These are phyloP conservation scores for Periophthalmus magnuspinnatus DNA, from an alignment of 2,797 vertebrate species.

Conservation along the genomic window DNA sequence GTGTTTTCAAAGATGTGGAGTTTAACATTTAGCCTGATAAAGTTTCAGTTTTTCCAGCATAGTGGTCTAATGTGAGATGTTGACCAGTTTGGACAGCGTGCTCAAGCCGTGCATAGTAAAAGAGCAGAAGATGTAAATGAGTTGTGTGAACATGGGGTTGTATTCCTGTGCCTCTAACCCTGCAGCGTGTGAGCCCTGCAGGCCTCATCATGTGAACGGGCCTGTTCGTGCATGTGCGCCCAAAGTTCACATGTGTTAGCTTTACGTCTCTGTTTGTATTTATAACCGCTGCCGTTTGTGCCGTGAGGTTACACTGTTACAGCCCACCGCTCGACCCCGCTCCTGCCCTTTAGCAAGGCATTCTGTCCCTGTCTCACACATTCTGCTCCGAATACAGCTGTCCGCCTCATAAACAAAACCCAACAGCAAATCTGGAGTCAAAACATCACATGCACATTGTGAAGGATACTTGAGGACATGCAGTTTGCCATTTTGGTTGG, in stretches of 20 bases:
- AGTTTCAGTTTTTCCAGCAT: neutral
- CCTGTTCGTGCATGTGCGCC: constrained; percentile 12
- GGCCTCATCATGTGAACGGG: neutral
- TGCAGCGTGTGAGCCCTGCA: constrained; percentile 6
- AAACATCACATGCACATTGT: neutral
- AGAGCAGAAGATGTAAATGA: neutral
- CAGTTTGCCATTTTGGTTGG: too few relatives aligned
- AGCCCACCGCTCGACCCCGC: constrained; percentile 37
- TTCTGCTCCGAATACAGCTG: constrained; percentile 55
- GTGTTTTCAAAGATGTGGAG: neutral
- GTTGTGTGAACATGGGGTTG: constrained; percentile 18
- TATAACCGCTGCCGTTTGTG: constrained; percentile 34
- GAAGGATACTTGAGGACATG: too few relatives aligned
- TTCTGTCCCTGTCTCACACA: constrained; percentile 45
- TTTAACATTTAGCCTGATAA: neutral
- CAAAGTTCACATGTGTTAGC: constrained; percentile 15
- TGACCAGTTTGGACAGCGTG: neutral
- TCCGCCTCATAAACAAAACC: constrained; percentile 58
- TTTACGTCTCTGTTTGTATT: constrained; percentile 47
- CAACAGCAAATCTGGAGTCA: neutral
- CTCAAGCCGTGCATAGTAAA: neutral
- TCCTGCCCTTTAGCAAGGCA: constrained; percentile 19
- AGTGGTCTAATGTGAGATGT: constrained; percentile 6
- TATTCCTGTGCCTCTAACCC: constrained; percentile 27
- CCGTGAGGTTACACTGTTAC: constrained; percentile 11